These are phyloP conservation scores for Cotesia congregata DNA, from an alignment of 2,888 invertebrate species.

Conservation along the genomic window DNA sequence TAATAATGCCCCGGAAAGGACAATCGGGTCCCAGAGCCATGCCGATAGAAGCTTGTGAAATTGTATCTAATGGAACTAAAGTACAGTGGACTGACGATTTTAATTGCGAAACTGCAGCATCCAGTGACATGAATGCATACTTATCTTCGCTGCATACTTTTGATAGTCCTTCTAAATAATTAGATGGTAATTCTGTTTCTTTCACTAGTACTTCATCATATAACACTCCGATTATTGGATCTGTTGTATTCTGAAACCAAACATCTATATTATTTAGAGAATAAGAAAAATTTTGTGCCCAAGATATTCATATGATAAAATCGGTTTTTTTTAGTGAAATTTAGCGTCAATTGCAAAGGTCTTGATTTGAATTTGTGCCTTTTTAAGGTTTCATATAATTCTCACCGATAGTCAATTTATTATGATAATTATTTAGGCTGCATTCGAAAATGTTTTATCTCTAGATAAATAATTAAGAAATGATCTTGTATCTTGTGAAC, in stretches of 20 bases:
- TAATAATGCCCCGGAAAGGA: conserved; percentile 64
- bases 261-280: no score
- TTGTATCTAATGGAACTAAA: conserved; percentile 61
- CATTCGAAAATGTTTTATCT: no score
- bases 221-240: conserved; percentile 55
- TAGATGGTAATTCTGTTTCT: conserved; percentile 55
- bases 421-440: no score
- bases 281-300: no score
- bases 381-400: no score
- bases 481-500: no score
- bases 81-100: conserved; percentile 58
- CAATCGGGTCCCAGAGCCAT: conserved; percentile 60
- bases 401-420: no score
- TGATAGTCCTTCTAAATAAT: conserved; percentile 61
- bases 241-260: conserved; percentile 64
- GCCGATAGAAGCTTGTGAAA: conserved; percentile 63
- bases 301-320: no score
- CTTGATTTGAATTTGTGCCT: no score
- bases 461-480: no score
- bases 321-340: no score
- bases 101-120: conserved; percentile 60
- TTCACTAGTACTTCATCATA: conserved; percentile 57
- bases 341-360: no score
- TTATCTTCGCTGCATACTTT: conserved; percentile 59
- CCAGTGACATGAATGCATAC: conserved; percentile 66